Percentiles rank a stretch among this genome's conserved stretches.
phyloP scores from a whole-genome alignment of 2,797 vertebrate genomes.

The Pipistrellus nathusii region DNA sequence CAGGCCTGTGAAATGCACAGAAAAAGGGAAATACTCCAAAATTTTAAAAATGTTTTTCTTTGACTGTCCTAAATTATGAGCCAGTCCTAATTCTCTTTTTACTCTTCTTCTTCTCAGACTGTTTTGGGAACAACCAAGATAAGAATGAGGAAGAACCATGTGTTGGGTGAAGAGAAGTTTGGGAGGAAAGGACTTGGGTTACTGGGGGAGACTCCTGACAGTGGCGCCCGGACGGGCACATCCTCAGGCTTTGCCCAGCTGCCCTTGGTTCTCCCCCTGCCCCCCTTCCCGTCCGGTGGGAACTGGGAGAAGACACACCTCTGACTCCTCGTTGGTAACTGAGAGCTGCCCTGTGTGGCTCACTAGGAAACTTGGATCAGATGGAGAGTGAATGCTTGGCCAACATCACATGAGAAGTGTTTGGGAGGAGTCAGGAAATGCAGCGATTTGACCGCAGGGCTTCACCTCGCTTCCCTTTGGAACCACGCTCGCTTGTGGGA shows the following conservation, averaged over 20 bases:
- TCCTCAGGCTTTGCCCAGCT: neutral
- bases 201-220: rapidly evolving
- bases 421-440: neutral
- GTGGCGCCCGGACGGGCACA: rapidly evolving
- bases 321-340: neutral
- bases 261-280: too few species aligned
- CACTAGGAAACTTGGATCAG: conserved; percentile 25
- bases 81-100: neutral
- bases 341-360: neutral
- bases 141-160: neutral
- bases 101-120: neutral
- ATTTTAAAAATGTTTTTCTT: too few species aligned
- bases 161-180: neutral
- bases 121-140: neutral
- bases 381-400: neutral
- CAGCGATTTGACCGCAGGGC: neutral
- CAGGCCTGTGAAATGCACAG: neutral
- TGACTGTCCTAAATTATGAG: neutral
- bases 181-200: rapidly evolving
- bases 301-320: neutral
- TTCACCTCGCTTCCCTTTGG: rapidly evolving
- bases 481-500: neutral
- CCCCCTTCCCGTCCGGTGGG: neutral
- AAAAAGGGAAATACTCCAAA: too few species aligned
- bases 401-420: conserved; percentile 42